Base-by-base conservation (phyloP, 2,113 vertebrate genomes). In the Ochotona princeps region DNA sequence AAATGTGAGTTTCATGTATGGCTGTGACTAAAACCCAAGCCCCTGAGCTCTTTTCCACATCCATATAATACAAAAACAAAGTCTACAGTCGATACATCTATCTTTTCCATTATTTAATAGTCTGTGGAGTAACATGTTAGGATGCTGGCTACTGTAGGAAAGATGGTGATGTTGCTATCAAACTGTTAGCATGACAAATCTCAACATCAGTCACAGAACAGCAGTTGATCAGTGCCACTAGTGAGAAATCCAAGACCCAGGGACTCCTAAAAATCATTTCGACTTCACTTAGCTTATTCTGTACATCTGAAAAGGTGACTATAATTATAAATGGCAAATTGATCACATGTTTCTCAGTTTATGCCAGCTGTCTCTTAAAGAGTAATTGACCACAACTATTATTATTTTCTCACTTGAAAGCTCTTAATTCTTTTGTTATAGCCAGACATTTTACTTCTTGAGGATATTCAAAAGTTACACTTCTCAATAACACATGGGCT, bases 401-500 rank as follows among this genome's bases (percentile, higher is more conserved):
- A 81, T 8, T 65, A n/a, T 21, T n/a, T 20, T 47, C 47, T 78
- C 65, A 3, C 67, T 78, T 89, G n/a, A 70, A 70, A 94, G 51
- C 72, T 67, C 3, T 66, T 75, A 28, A 74, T 80, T 28, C 5
- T 83, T 73, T 13, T 28, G 14, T 57, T 85, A 21, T 83, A 47
- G 61, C 17, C n/a, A 82, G 3, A 25, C 23, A 61, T 10, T 51
- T 47, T 92, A 18, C 87, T 91, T 93, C 87, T 74, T 67, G 69
- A 63, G 51, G 21, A 28, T 87, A 12, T 26, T 86, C 13, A 72
- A 25, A 85, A 57, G 4, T 35, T 65, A 2, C 60, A 60, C 25
- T 66, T 89, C 25, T 82, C 73, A 91, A 75, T 89, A 80, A 80
- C 54, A 83, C 75, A 67, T 3, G 66, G 92, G 57, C 83, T 70